phyloP scores from a whole-genome alignment of 2,888 invertebrate genomes.

The Dorcus parallelipipedus region DNA sequence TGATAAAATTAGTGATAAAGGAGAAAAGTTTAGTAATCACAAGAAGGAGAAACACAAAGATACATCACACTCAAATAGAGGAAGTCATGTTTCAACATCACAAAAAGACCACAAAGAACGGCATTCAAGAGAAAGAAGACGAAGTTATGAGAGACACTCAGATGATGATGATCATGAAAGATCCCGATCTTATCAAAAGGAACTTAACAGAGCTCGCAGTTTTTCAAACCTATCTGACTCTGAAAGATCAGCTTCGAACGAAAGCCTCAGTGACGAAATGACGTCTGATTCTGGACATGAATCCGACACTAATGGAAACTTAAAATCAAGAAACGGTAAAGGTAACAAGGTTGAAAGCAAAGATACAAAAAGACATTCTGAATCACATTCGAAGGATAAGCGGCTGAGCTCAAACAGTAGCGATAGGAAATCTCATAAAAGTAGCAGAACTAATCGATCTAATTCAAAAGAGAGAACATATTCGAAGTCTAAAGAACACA shows the following conservation, averaged over 20 bases:
- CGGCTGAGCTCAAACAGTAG: background rate
- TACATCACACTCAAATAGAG: conserved; percentile 2
- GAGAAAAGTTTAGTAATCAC: conserved; percentile 10
- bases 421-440: conserved; percentile 1
- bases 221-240: too few relatives aligned
- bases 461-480: background rate
- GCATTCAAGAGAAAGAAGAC: conserved; percentile 20
- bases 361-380: background rate
- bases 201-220: too few relatives aligned
- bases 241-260: too few relatives aligned
- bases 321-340: too few relatives aligned
- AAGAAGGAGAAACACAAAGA: background rate
- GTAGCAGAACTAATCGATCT: background rate
- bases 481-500: background rate
- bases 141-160: conserved; percentile 5
- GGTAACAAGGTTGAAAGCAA: too few relatives aligned
- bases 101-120: conserved; percentile 15
- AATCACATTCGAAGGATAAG: conserved; percentile 1
- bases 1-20: conserved; percentile 19
- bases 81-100: background rate
- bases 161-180: conserved; percentile 5
- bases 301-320: too few relatives aligned
- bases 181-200: background rate
- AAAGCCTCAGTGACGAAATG: too few relatives aligned
- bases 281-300: too few relatives aligned